Evolutionary conservation across 1,140 invertebrate genomes (phyloP).

Genomic region (Wiebesia pumilae): DNA sequence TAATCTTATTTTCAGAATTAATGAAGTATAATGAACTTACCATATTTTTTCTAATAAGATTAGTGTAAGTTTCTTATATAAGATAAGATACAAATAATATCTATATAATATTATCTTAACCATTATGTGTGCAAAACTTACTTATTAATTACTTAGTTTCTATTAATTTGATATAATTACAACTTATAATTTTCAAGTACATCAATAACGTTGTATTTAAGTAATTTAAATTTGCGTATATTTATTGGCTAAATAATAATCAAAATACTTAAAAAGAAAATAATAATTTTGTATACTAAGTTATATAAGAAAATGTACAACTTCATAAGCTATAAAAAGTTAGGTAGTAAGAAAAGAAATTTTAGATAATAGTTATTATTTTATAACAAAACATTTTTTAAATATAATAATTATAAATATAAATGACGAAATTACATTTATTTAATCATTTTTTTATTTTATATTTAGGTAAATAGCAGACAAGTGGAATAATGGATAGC

Average conservation of each 20-base stretch:
- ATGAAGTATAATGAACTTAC: conserved; percentile 33
- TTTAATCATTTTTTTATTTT: conserved; percentile 5
- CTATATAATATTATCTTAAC: neutral
- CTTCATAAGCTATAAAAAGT: no score
- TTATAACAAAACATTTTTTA: neutral
- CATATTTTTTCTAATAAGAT: neutral
- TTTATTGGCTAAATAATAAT: no score
- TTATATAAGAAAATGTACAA: no score
- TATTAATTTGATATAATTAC: no score
- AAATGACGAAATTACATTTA: neutral
- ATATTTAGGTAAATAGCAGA: neutral
- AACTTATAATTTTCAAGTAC: no score
- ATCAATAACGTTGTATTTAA: no score
- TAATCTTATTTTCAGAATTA: conserved; percentile 19
- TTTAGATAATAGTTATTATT: no score
- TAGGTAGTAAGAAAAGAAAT: no score
- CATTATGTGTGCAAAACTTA: neutral
- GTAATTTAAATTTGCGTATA: no score
- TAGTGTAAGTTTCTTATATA: neutral
- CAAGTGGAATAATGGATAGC: conserved; percentile 70
- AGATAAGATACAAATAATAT: conserved; percentile 23
- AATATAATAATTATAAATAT: neutral
- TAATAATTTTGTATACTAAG: neutral
- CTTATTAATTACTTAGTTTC: no score
- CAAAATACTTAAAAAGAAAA: no score